These are phyloP conservation scores for Nanorana parkeri DNA, from an alignment of 2,113 vertebrate species.

Conservation along the genomic window DNA sequence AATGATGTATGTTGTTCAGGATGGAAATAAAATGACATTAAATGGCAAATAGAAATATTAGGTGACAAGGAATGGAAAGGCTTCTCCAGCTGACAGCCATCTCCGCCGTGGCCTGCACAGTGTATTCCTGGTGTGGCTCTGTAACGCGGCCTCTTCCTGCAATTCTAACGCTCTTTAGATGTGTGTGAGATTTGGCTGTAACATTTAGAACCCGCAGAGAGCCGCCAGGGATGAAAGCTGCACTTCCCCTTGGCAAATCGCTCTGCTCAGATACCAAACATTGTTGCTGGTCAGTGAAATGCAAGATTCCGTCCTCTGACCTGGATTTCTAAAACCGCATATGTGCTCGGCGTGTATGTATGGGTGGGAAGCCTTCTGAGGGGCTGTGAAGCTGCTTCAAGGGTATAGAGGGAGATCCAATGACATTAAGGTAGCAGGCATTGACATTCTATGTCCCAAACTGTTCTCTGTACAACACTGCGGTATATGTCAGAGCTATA, in stretches of 20 bases:
- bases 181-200: slow-evolving; percentile 4
- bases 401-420: too few species aligned
- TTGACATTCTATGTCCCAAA: too few species aligned
- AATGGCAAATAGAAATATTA: too few species aligned
- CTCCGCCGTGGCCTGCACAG: too few species aligned
- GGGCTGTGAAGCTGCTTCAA: background rate
- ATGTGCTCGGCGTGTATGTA: background rate
- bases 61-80: too few species aligned
- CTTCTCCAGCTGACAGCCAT: too few species aligned
- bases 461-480: too few species aligned
- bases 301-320: background rate
- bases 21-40: too few species aligned
- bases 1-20: too few species aligned
- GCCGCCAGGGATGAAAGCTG: slow-evolving; percentile 8
- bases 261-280: slow-evolving; percentile 34
- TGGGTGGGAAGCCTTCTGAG: background rate
- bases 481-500: too few species aligned
- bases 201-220: background rate
- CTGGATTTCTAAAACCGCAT: slow-evolving; percentile 10
- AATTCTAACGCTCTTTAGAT: background rate
- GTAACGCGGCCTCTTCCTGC: background rate
- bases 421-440: too few species aligned
- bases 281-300: slow-evolving; percentile 51
- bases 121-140: too few species aligned
- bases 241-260: slow-evolving; percentile 16